These are phyloP conservation scores for Alviniconcha strummeri DNA, from an alignment of 2,888 invertebrate species.

Conservation along the genomic window DNA sequence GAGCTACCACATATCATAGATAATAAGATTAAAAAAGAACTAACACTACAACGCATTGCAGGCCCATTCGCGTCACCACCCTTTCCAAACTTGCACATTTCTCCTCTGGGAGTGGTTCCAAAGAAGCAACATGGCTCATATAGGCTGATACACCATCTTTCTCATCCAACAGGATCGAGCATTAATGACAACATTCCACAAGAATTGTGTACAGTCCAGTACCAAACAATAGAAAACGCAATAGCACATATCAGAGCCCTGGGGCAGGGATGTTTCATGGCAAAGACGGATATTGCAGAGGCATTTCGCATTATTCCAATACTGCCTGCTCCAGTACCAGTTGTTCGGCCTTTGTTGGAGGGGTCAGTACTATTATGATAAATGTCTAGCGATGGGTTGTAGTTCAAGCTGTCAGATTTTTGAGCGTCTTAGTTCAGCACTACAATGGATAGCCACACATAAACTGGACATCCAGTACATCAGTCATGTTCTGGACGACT, in stretches of 20 bases:
- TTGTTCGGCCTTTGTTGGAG: not conserved
- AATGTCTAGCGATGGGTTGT: conserved; percentile 3
- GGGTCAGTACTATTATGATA: not conserved
- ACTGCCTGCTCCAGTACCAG: not conserved
- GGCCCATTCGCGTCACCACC: not conserved
- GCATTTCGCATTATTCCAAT: not conserved
- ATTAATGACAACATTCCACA: not conserved
- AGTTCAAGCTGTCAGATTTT: conserved; percentile 3
- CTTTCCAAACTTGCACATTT: not conserved
- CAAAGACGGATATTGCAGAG: not conserved
- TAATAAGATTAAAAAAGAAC: not conserved
- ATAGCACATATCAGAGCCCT: not conserved
- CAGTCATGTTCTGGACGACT: not conserved
- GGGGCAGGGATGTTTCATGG: not conserved
- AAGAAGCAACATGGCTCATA: not conserved
- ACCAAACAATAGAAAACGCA: not conserved
- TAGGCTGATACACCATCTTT: not conserved
- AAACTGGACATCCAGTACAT: not conserved
- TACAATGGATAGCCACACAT: conserved; percentile 8
- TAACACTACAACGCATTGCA: not conserved
- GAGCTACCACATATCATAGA: not conserved
- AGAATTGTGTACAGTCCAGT: not conserved
- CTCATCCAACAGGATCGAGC: not conserved
- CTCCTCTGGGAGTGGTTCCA: not conserved
- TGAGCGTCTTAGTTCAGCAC: conserved; percentile 12